Base-by-base conservation (phyloP, 2,113 vertebrate species). In the Neotragus pygmaeus region DNA sequence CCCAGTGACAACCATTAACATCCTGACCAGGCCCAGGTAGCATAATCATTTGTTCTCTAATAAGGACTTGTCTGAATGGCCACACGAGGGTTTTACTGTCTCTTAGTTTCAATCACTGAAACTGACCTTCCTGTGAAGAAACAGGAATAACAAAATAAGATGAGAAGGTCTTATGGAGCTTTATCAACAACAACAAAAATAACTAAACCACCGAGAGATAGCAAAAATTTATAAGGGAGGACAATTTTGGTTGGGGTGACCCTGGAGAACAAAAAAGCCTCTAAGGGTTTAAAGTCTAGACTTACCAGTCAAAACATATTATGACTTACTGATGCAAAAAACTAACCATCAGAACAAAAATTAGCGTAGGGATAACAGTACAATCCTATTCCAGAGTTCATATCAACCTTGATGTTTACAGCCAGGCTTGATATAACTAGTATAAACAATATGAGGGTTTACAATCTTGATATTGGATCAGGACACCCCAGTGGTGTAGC, bases 141-240 rank as follows among this genome's bases (percentile, higher is more conserved):
- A 96, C 90, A 43, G 43, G 75, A 78, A 47, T 78, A 78, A 47
- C 60, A 2, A 97, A 49, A 0, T 0, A 98, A 98, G 97, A 98
- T 85, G 58, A 98, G 97, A 98, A 98, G 98, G 98, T 98, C 97
- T 98, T 98, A 93, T 98, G 98, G 97, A 98, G 97, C 98, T 98
- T 98, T 0, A 97, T 51, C 47, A 98, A 7, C 39, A 9, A 15
- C 5, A 1, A 13, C 0, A 0, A 0, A 33, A 58, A 90, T 4
- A 84, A 58, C 53, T 30, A 78, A 47, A 43, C 7, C 5, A 11
- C 17, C 43, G 0, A 3, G 30, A 4, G 23, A 49, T 43, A 47
- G 47, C 43, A 78, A 78, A 78, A 78, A 47, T 10, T 14, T 53
- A 25, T 1, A 16, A 75, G 36, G 7, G 14, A 10, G 51, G 0